phyloP scores from a whole-genome alignment of 1,140 invertebrate genomes.

The Diorhabda elongata region DNA sequence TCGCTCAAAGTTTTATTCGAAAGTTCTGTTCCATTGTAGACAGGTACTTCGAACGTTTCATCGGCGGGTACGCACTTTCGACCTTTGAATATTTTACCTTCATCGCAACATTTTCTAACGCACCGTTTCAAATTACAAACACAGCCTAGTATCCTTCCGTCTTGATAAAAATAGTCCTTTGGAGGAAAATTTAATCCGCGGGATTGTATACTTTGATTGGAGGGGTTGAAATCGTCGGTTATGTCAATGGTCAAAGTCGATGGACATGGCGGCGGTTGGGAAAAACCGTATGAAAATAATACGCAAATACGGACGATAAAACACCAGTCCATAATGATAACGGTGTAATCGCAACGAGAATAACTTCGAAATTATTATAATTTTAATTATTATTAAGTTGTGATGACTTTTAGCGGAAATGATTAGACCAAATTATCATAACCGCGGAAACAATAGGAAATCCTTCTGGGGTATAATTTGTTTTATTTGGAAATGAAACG shows the following conservation, averaged over 20 bases:
- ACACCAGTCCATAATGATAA: too few relatives aligned
- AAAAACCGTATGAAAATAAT: neutral
- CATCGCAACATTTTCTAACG: conserved; percentile 27
- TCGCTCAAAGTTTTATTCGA: neutral
- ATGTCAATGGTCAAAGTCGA: conserved; percentile 17
- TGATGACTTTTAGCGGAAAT: too few relatives aligned
- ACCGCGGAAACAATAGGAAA: too few relatives aligned
- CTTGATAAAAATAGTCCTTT: conserved; percentile 23
- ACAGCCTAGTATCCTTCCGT: conserved; percentile 20
- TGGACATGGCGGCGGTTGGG: neutral
- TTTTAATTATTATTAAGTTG: too few relatives aligned
- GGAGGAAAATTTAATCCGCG: conserved; percentile 19
- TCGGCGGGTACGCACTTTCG: neutral
- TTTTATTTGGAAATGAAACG: too few relatives aligned
- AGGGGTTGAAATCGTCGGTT: conserved; percentile 12
- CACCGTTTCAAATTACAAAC: conserved; percentile 26
- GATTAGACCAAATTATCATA: too few relatives aligned
- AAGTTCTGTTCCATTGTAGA: neutral
- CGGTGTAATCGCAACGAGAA: too few relatives aligned
- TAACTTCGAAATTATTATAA: too few relatives aligned
- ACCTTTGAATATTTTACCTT: neutral
- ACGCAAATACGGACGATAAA: too few relatives aligned
- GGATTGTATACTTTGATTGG: conserved; percentile 20
- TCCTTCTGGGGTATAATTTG: too few relatives aligned
- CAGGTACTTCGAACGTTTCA: neutral